Base-by-base conservation (phyloP, 2,888 invertebrate genomes). In the Drosophila falleni region DNA sequence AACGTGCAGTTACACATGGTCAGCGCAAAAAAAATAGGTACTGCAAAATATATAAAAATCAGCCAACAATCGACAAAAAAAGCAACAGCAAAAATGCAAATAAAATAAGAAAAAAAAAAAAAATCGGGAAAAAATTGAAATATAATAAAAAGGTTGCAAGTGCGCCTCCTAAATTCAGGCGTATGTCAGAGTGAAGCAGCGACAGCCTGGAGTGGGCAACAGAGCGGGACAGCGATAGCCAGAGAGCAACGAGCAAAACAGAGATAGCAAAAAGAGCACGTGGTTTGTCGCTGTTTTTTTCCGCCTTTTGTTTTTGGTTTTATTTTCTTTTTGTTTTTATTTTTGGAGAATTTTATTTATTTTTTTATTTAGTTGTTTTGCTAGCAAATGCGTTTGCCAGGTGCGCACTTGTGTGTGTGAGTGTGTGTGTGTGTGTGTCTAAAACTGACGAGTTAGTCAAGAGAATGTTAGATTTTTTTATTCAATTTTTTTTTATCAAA, bases 331-430 rank as follows among this genome's bases (percentile, higher is more conserved):
- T 61, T 73, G 73, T 60, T 80, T 63, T 53, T n/a, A n/a, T n/a
- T 44, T 56, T 53, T 55, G 33, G 39, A 56, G 56, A 56, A 19
- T 13, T 49, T 61, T 60, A 33, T 63, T 56, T 15, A 51, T 62
- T 82, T 82, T 33, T 88, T 29, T 47, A 58, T 81, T 90, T 79
- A 80, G 78, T 89, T 86, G 67, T 75, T 89, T 89, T 89, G 79
- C 70, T 65, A 74, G 64, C 70, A 74, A 86, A 89, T 91, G 91
- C 90, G 81, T 89, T 90, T 90, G 29, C 50, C 86, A 89, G 86
- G 86, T 54, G 68, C 86, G 87, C 55, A 39, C 26, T 15, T 13
- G 11, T 13, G 26, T 46, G 13, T 13, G 44, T 23, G 15, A 4
- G 42, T 42, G 19, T 35, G 35, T 35, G 35, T 35, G 37, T 5